A percentile compares a stretch with the other conserved stretches of the same genome.
phyloP scores from a whole-genome alignment of 2,888 invertebrate species.

The Tetheella fluctuosa region DNA sequence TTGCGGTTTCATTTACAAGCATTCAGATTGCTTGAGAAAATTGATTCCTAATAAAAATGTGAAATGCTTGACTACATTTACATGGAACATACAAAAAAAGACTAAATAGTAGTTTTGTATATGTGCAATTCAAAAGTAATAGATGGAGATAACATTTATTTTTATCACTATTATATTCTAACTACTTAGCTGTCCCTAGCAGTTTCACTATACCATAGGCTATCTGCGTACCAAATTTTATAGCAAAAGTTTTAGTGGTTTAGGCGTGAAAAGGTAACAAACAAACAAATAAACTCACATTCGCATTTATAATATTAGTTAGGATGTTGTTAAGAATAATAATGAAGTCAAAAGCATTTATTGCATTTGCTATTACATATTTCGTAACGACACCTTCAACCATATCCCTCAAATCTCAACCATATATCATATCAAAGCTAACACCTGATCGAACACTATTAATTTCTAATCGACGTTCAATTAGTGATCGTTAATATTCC shows the following conservation, averaged over 20 bases:
- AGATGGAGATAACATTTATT: no score
- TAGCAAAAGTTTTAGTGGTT: no score
- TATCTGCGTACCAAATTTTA: no score
- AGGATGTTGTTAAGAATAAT: no score
- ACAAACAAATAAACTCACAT: no score
- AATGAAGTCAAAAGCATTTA: neutral
- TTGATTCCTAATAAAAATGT: constrained; percentile 27
- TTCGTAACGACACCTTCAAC: neutral
- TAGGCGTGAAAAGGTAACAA: no score
- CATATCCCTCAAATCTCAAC: neutral
- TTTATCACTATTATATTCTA: no score
- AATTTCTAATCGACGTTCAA: constrained; percentile 42
- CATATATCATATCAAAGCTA: constrained; percentile 21
- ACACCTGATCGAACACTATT: constrained; percentile 16
- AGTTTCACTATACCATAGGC: no score
- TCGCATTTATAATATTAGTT: no score
- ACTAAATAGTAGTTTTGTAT: neutral
- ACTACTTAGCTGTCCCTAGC: no score
- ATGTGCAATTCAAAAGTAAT: no score
- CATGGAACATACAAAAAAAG: neutral
- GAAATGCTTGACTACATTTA: constrained; percentile 6
- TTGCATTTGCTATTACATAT: neutral
- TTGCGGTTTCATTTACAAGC: constrained; percentile 31
- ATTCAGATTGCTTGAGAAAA: constrained; percentile 24
- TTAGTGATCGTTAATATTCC: constrained; percentile 23